phyloP scores from a whole-genome alignment of 2,797 vertebrate genomes.

The Garrulus glandarius region DNA sequence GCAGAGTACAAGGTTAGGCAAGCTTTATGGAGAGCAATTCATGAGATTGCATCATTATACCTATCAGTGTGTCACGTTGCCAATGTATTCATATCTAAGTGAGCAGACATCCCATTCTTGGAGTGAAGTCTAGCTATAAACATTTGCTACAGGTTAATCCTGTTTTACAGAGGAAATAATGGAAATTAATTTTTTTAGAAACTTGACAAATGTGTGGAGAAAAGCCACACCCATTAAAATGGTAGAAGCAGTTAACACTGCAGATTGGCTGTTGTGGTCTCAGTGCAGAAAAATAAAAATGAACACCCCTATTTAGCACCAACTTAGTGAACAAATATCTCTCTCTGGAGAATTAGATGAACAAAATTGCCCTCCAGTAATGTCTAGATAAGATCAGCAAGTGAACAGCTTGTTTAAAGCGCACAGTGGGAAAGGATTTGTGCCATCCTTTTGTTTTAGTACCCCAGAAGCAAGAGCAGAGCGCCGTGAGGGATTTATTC shows the following conservation, averaged over 20 bases:
- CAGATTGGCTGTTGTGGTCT: not conserved
- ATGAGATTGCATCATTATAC: not conserved
- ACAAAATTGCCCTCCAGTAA: not conserved
- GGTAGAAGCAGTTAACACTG: not conserved
- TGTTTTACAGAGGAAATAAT: not conserved
- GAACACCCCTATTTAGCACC: not conserved
- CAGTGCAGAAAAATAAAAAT: not conserved
- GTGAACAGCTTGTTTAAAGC: not conserved
- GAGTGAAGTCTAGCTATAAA: not conserved
- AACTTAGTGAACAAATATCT: not conserved
- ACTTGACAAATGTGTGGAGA: not conserved
- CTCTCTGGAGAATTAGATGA: not conserved
- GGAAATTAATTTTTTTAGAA: not conserved
- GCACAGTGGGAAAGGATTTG: not conserved
- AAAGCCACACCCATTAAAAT: not conserved
- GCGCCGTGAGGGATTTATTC: rapidly evolving
- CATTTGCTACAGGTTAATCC: not conserved
- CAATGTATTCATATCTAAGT: not conserved
- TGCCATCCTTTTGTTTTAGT: not conserved
- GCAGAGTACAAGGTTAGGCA: not conserved
- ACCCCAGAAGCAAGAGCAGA: not conserved
- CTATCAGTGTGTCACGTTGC: not conserved
- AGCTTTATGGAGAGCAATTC: not conserved
- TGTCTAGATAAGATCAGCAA: not conserved
- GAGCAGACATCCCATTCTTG: not conserved